A percentile compares a stretch with the other conserved stretches of the same genome.
These are phyloP conservation scores for Hydrozoanthus tunicans DNA, from an alignment of 64 coral and sea anemone species.

Conservation along the genomic window DNA sequence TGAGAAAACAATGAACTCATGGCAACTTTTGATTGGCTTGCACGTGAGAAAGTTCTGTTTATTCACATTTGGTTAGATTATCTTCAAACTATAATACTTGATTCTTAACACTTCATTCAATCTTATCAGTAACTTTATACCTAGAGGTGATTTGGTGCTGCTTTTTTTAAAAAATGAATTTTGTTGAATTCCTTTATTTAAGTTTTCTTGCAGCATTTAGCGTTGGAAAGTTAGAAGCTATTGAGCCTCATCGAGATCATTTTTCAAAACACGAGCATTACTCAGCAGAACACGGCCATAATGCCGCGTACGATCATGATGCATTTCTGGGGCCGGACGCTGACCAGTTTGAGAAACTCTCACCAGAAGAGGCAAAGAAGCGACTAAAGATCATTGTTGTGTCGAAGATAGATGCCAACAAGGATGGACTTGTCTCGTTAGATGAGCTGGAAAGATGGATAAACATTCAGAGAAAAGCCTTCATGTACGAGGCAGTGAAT, in stretches of 20 bases:
- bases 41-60: background rate
- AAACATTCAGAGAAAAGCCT: slow-evolving; percentile 90
- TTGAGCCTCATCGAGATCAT: slow-evolving; percentile 80
- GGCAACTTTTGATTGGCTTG: slow-evolving; percentile 30
- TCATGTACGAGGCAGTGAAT: slow-evolving; percentile 96
- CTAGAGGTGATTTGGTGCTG: background rate
- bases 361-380: slow-evolving; percentile 85
- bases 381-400: slow-evolving; percentile 79
- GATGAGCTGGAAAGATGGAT: slow-evolving; percentile 89
- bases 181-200: slow-evolving; percentile 10
- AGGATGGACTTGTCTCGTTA: slow-evolving; percentile 70
- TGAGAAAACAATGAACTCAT: slow-evolving; percentile 48
- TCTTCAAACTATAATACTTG: background rate
- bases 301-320: slow-evolving; percentile 87
- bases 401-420: slow-evolving; percentile 80
- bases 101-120: background rate
- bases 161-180: slow-evolving; percentile 8
- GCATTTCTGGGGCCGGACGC: slow-evolving; percentile 95
- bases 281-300: slow-evolving; percentile 64
- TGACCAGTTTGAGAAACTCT: slow-evolving; percentile 80
- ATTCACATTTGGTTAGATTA: background rate
- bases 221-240: background rate
- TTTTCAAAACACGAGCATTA: slow-evolving; percentile 92
- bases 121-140: background rate
- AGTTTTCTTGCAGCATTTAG: background rate